Conservation (phyloP, 2,888 invertebrate genomes). For the Phyllotreta striolata region DNA sequence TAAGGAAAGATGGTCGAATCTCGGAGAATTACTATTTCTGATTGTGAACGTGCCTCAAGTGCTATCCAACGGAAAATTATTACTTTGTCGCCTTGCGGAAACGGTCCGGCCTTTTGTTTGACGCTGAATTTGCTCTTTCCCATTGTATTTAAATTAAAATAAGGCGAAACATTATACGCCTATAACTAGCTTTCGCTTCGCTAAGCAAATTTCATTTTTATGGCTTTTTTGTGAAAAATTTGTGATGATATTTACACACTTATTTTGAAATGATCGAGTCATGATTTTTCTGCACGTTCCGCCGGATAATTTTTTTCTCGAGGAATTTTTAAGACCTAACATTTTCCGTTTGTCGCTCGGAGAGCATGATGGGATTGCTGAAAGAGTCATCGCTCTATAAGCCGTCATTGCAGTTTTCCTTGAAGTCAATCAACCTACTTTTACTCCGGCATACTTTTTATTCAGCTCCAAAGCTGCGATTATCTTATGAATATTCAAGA, state of each 20-base stretch:
- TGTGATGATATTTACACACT: too few relatives aligned
- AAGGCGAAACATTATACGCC: neutral
- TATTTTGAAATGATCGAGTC: too few relatives aligned
- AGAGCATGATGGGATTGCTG: too few relatives aligned
- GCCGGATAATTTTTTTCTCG: too few relatives aligned
- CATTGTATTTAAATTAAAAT: conserved; percentile 7
- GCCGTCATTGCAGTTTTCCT: neutral
- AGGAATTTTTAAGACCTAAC: too few relatives aligned
- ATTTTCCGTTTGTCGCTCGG: too few relatives aligned
- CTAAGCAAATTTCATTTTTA: too few relatives aligned
- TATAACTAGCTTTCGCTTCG: too few relatives aligned
- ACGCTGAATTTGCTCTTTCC: conserved; percentile 6
- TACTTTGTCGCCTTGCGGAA: conserved; percentile 9
- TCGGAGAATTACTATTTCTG: conserved; percentile 13
- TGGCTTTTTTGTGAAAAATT: too few relatives aligned
- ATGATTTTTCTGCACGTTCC: too few relatives aligned
- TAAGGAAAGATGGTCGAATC: neutral
- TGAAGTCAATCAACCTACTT: conserved; percentile 16
- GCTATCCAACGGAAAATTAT: conserved; percentile 5
- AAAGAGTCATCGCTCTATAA: neutral
- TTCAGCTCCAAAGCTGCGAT: conserved; percentile 2
- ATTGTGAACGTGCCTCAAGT: conserved; percentile 14
- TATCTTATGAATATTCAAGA: conserved; percentile 16
- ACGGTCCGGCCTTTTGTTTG: conserved; percentile 4
- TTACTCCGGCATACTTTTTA: conserved; percentile 9